Base-by-base conservation (phyloP, 2,797 vertebrate species). In the Takifugu ocellatus region DNA sequence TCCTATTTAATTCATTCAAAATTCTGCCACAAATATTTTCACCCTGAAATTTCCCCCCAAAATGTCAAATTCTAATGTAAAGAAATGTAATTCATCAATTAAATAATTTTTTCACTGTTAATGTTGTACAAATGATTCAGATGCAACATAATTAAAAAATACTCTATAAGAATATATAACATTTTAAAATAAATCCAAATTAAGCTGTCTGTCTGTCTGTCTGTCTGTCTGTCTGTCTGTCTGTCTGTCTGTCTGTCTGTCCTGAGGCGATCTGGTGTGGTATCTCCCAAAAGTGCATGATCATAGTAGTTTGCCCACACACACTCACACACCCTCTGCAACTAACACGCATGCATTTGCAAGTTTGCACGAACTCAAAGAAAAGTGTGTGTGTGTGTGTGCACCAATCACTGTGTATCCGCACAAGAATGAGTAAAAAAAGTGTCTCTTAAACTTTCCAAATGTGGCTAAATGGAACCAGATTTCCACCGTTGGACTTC, bases 211-310 rank as follows among this genome's bases (percentile, higher is more conserved):
- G 21, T 56, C 14, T 56, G 48, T 54, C 54, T 48, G 43, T 16
- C 14, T 25, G 36, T 25, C 16, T 25, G 25, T 54, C 39, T 24
- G 24, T 51, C 10, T 60, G 49, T 26, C 48, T 39, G 31, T 26
- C 12, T 26, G 47, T 5, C 24, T 24, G 45, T 33, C 0, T 46
- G 27, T 25, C 58, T 63, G 45, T 53, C 26, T 67, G 39, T 44
- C 83, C 76, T 74, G 56, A 75, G 70, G 79, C 68, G 33, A 82
- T 84, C 64, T 85, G 79, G 75, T 17, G 42, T 69, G 72, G 66
- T 66, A 61, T 66, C 49, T 64, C 55, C 59, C 25, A 52, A 56
- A 16, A 45, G 33, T 45, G 66, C 49, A 72, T 82, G 82, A 66
- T 61, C 84, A 78, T 66, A 71, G 66, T 66, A 51, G 56, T 46